Evolutionary conservation across 2,888 invertebrate genomes (phyloP), one percentile per base, ranked within the genome.

Genomic region (Micropterix aruncella): DNA sequence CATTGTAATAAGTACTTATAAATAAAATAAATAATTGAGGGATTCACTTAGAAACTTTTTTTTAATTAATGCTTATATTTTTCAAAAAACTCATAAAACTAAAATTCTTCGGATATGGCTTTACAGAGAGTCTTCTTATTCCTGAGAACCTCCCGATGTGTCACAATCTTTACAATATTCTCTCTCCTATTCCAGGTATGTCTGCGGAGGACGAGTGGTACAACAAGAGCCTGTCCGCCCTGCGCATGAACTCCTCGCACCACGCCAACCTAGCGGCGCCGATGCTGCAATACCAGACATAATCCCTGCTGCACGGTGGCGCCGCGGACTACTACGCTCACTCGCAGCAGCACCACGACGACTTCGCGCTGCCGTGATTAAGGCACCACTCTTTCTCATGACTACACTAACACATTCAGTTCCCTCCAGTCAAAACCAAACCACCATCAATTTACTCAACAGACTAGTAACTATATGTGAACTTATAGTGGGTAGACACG

Each of bases 241-340:
- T 96, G 56, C 80, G 95, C 64, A 96, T 96, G 95, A 95, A 95
- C 75, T 83, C 87, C 59, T 87, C 91, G 44, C 91, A 93, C 66
- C 90, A 93, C 68, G 91, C 93, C 54, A 93, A 94, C 73, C 79
- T 95, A 58, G 84, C 92, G 46, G 90, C 94, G 55, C 93, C 94
- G 46, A 94, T 96, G 89, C 75, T 96, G 53, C 95, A 95, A 63
- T 96, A 96, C 71, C 95, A 96, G 73, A 90, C 90, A 85, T 91
- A 90, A 89, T 87, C 77, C 69, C 53, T 71, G 61, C 70, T 72
- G 48, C 70, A 69, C 67, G 70, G 70, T 66, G 70, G 69, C 62
- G 69, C 45, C 45, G 49, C 51, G 14, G 50, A 47, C 44, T 48
- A 68, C 52, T 68, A 67, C 57, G 61, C 66, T 55, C 61, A 65